A percentile compares a stretch with the other conserved stretches of the same genome.
phyloP scores from a whole-genome alignment of 2,797 vertebrate species.

The Sebastes nivosus region DNA sequence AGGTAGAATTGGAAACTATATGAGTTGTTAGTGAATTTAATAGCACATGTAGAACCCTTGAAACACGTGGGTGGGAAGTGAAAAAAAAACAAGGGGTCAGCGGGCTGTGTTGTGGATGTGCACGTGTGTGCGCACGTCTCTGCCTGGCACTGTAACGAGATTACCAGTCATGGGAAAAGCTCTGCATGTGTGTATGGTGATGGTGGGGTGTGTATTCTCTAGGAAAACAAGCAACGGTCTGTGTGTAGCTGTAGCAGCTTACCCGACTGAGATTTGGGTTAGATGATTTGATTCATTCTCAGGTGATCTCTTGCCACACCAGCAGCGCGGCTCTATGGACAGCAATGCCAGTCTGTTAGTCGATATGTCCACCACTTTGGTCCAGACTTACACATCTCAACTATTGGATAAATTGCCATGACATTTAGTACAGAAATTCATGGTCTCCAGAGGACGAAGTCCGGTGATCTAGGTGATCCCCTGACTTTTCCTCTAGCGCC shows the following conservation, averaged over 20 bases:
- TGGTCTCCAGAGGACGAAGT: neutral
- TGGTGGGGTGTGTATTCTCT: neutral
- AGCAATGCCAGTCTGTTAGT: neutral
- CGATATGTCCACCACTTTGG: too few species aligned
- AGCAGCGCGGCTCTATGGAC: neutral
- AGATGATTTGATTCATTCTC: neutral
- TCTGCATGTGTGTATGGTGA: constrained; percentile 3
- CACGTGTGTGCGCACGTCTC: constrained; percentile 9
- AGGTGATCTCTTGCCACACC: neutral
- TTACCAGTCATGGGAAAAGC: constrained; percentile 58
- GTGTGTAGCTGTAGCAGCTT: neutral
- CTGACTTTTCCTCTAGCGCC: neutral
- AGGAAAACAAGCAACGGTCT: neutral
- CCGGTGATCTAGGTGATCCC: neutral
- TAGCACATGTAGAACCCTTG: constrained; percentile 9
- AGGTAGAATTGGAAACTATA: constrained; percentile 11
- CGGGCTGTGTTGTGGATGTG: neutral
- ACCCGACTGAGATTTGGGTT: neutral
- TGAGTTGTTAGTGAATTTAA: constrained; percentile 27
- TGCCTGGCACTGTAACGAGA: constrained; percentile 43
- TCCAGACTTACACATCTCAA: neutral
- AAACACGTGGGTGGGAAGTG: constrained; percentile 23
- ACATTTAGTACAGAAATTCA: too few species aligned
- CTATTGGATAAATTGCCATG: neutral
- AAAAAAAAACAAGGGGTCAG: constrained; percentile 17